These are phyloP conservation scores for Strigamia maritima DNA, from an alignment of 2,888 invertebrate genomes.

Conservation along the genomic window DNA sequence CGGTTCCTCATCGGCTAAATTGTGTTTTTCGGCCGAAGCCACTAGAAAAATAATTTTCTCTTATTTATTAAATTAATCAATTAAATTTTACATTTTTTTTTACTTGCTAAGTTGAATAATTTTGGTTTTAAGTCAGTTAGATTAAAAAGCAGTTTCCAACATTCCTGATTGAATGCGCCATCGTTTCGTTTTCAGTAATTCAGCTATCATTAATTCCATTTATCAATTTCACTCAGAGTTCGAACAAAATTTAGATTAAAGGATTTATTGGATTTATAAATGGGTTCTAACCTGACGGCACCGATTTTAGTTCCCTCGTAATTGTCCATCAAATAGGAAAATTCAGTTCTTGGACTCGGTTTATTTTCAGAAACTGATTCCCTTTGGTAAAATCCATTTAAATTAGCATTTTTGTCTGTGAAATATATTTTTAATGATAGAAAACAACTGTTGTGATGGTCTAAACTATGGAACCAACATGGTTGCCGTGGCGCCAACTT, in stretches of 20 bases:
- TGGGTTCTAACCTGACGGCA: slow-evolving; percentile 13
- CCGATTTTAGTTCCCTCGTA: neutral
- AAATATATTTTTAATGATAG: neutral
- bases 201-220: neutral
- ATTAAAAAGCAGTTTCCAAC: neutral
- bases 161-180: neutral
- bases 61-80: too few species aligned
- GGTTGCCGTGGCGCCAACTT: too few species aligned
- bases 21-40: neutral
- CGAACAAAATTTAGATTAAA: too few species aligned
- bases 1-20: neutral
- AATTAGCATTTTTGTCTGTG: neutral
- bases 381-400: neutral
- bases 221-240: too few species aligned
- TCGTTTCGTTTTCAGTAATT: neutral
- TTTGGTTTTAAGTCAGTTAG: neutral
- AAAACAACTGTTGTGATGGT: neutral
- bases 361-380: neutral
- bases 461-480: too few species aligned
- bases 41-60: neutral
- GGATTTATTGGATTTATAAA: neutral
- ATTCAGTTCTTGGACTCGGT: neutral
- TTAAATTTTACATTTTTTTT: too few species aligned
- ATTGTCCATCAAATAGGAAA: neutral
- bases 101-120: neutral